A percentile compares a stretch with the other conserved stretches of the same genome.
phyloP scores from a whole-genome alignment of 2,888 invertebrate genomes.

The Noctua fimbriata region DNA sequence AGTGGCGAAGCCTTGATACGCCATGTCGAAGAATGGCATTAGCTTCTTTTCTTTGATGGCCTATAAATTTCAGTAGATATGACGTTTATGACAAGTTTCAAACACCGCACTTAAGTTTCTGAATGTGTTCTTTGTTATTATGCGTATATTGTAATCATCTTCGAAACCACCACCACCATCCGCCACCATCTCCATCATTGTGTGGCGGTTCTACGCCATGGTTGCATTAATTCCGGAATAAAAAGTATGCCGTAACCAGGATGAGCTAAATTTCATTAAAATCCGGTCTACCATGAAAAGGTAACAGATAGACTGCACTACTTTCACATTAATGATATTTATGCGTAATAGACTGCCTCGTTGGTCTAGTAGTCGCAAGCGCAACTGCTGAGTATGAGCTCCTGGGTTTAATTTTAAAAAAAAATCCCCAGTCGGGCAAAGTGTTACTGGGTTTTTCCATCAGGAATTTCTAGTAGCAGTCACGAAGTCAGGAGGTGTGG shows the following conservation, averaged over 20 bases:
- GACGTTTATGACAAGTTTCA: background rate
- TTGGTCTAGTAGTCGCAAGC: background rate
- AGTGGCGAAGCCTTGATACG: slow-evolving; percentile 99
- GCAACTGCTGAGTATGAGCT: background rate
- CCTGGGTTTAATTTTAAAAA: background rate
- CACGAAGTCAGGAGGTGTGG: background rate
- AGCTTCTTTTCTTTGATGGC: slow-evolving; percentile 95
- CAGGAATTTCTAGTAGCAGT: background rate
- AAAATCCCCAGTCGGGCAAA: background rate
- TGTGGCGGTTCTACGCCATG: background rate
- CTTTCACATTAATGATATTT: background rate
- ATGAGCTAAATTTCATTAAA: background rate
- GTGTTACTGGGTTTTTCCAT: background rate
- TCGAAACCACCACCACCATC: too few species aligned
- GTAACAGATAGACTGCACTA: background rate
- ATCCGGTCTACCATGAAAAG: background rate
- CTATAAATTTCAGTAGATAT: slow-evolving; percentile 70
- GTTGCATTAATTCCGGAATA: background rate
- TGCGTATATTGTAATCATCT: background rate
- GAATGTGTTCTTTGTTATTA: background rate
- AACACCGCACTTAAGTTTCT: background rate
- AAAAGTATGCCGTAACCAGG: background rate
- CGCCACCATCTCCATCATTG: too few species aligned
- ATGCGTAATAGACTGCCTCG: background rate
- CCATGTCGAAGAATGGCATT: slow-evolving; percentile 99